Conservation (phyloP, 1,140 invertebrate genomes). For the Cyclargus thomasi region DNA sequence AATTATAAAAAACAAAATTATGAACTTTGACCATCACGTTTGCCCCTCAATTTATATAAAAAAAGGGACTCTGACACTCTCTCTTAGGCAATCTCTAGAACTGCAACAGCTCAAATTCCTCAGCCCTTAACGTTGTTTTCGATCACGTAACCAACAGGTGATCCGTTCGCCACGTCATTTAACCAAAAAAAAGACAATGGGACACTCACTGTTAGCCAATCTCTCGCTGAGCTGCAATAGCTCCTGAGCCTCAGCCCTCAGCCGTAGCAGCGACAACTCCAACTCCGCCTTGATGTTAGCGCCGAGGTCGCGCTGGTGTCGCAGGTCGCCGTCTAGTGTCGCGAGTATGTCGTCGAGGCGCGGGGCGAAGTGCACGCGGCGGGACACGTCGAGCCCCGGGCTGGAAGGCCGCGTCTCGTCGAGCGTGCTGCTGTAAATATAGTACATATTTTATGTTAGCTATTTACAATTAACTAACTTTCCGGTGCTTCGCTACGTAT, state of each 20-base stretch:
- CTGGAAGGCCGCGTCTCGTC: slow-evolving; percentile 37
- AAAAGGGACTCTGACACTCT: background rate
- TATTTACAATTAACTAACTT: no score
- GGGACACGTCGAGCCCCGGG: slow-evolving; percentile 50
- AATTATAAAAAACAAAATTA: background rate
- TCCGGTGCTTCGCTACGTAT: no score
- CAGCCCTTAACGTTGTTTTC: slow-evolving; percentile 78
- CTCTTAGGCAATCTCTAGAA: slow-evolving; percentile 32
- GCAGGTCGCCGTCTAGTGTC: slow-evolving; percentile 72
- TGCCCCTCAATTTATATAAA: background rate
- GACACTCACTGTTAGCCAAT: background rate
- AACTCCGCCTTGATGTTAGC: slow-evolving; percentile 77
- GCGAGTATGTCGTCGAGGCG: slow-evolving; percentile 79
- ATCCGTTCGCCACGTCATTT: no score
- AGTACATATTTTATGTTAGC: background rate
- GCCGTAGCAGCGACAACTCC: slow-evolving; percentile 78
- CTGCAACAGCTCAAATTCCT: slow-evolving; percentile 81
- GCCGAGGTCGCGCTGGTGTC: slow-evolving; percentile 75
- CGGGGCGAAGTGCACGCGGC: slow-evolving; percentile 81
- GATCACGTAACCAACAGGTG: no score
- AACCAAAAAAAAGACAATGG: no score
- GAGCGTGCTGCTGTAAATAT: slow-evolving; percentile 31
- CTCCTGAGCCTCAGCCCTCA: slow-evolving; percentile 81
- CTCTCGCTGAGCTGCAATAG: slow-evolving; percentile 73
- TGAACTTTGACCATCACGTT: no score